These are phyloP conservation scores for Stegastes partitus DNA, from an alignment of 2,113 vertebrate genomes.

Conservation along the genomic window DNA sequence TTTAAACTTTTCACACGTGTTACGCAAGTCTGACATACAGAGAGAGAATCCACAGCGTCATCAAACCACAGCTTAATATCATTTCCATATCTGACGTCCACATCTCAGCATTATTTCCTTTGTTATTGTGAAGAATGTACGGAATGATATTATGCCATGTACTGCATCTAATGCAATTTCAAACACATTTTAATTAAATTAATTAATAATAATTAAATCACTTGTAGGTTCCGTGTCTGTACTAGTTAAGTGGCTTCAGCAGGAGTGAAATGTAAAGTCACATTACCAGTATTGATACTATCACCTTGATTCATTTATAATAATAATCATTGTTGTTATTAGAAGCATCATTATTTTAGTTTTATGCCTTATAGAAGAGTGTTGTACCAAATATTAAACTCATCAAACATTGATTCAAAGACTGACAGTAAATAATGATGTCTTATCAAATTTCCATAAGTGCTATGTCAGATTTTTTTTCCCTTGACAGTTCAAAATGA, in stretches of 20 bases:
- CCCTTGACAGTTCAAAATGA: not conserved
- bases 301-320: not conserved
- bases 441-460: slow-evolving; percentile 5
- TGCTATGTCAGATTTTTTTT: not conserved
- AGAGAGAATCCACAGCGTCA: slow-evolving; percentile 51
- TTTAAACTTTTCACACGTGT: not conserved
- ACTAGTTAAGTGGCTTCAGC: not conserved
- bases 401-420: not conserved
- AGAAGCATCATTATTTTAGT: not conserved
- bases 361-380: not conserved
- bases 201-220: too few species aligned
- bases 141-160: not conserved
- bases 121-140: slow-evolving; percentile 15
- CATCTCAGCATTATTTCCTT: slow-evolving; percentile 19
- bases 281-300: not conserved
- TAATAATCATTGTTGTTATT: not conserved
- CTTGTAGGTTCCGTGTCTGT: not conserved
- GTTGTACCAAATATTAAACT: not conserved
- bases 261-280: not conserved
- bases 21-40: slow-evolving; percentile 26
- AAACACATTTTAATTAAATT: not conserved
- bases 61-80: slow-evolving; percentile 35
- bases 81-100: slow-evolving; percentile 28
- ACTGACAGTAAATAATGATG: not conserved
- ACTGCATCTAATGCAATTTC: not conserved